These are phyloP conservation scores for Anagrus nilaparvatae DNA, from an alignment of 1,140 invertebrate genomes.

Conservation along the genomic window DNA sequence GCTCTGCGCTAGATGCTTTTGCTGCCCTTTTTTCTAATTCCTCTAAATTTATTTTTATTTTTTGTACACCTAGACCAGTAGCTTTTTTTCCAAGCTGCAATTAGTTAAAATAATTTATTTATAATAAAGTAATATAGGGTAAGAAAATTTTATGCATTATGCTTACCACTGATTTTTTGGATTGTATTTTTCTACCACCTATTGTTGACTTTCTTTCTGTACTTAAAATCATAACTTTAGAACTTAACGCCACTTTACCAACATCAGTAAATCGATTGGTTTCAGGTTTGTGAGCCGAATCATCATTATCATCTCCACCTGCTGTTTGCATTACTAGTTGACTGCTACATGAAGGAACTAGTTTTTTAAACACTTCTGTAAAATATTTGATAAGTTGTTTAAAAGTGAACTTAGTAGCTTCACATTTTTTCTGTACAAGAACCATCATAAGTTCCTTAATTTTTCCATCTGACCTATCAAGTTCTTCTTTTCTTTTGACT, in stretches of 20 bases:
- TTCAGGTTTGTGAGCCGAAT: slow-evolving; percentile 43
- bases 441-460: slow-evolving; percentile 93
- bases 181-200: slow-evolving; percentile 53
- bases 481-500: slow-evolving; percentile 89
- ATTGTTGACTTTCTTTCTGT: slow-evolving; percentile 61
- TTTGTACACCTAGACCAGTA: slow-evolving; percentile 88
- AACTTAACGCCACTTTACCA: slow-evolving; percentile 47
- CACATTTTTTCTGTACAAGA: slow-evolving; percentile 91
- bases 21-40: slow-evolving; percentile 87
- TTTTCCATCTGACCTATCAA: slow-evolving; percentile 83
- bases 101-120: slow-evolving; percentile 8
- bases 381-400: slow-evolving; percentile 99
- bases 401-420: slow-evolving; percentile 97
- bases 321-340: slow-evolving; percentile 78
- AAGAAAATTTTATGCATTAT: slow-evolving; percentile 12
- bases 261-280: slow-evolving; percentile 72
- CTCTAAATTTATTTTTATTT: slow-evolving; percentile 90
- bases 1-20: slow-evolving; percentile 53
- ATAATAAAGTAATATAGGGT: no score
- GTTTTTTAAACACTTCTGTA: slow-evolving; percentile 94
- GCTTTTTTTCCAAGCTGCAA: slow-evolving; percentile 70
- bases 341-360: slow-evolving; percentile 92
- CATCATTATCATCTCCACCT: slow-evolving; percentile 61
- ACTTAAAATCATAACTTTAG: slow-evolving; percentile 18
- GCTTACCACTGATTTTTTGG: slow-evolving; percentile 56